Evolutionary conservation across 2,113 vertebrate genomes (phyloP).

Genomic region (Eulemur rufifrons): DNA sequence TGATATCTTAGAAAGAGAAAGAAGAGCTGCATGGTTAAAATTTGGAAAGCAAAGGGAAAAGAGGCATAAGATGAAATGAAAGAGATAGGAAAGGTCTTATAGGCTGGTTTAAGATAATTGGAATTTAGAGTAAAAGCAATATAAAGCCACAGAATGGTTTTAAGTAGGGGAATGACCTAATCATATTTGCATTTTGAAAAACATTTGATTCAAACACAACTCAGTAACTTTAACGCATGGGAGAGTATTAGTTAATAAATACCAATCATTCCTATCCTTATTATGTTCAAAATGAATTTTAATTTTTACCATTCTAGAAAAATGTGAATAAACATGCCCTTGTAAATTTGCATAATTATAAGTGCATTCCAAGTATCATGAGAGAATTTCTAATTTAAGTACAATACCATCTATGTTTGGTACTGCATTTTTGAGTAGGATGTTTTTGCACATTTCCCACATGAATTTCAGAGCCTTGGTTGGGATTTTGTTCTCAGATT

Average conservation of each 20-base stretch:
- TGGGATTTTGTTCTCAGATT: not conserved
- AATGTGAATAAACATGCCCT: not conserved
- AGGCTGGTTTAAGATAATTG: not conserved
- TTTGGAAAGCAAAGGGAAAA: not conserved
- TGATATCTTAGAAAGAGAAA: not conserved
- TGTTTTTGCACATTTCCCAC: not conserved
- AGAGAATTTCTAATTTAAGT: not conserved
- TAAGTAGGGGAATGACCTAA: not conserved
- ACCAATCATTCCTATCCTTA: not conserved
- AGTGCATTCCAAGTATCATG: not conserved
- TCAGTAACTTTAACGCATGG: not conserved
- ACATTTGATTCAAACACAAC: not conserved
- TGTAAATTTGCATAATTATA: not conserved
- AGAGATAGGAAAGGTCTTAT: not conserved
- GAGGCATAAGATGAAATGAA: not conserved
- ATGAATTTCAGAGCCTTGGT: not conserved
- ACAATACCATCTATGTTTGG: slow-evolving; percentile 18
- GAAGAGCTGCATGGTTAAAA: not conserved
- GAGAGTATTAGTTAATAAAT: not conserved
- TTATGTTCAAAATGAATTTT: not conserved
- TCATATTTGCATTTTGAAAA: not conserved
- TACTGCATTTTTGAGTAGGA: not conserved
- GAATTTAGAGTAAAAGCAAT: not conserved
- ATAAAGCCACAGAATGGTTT: not conserved
- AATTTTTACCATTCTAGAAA: slow-evolving; percentile 29